These are phyloP conservation scores for Onychorhynchus coronatus DNA, from an alignment of 2,113 vertebrate genomes.

Conservation along the genomic window DNA sequence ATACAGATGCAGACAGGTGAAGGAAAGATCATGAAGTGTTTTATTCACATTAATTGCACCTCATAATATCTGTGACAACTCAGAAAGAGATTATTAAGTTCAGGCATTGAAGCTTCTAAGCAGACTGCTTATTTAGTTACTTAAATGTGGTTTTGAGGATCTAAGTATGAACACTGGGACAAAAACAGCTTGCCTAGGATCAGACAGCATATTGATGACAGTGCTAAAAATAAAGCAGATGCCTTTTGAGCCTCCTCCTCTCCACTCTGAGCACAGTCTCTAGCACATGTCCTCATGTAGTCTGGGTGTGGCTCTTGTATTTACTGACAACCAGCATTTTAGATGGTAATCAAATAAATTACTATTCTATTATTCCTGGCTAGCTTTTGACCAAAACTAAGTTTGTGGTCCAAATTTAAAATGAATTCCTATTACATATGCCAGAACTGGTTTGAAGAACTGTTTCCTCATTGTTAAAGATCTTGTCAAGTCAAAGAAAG, in stretches of 20 bases:
- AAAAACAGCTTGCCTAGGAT: not conserved
- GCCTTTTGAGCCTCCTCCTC: not conserved
- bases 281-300: not conserved
- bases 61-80: not conserved
- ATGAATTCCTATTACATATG: not conserved
- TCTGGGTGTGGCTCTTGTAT: not conserved
- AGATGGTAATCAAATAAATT: not conserved
- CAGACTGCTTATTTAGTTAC: constrained; percentile 14
- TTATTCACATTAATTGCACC: constrained; percentile 11
- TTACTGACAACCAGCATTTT: not conserved
- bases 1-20: constrained; percentile 19
- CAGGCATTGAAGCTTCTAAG: not conserved
- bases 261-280: not conserved
- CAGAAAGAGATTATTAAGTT: not conserved
- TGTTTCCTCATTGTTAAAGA: not conserved
- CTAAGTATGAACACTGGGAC: not conserved
- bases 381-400: not conserved
- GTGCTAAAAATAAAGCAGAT: not conserved
- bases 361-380: not conserved
- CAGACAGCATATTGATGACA: not conserved
- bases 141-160: not conserved
- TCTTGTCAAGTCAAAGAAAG: not conserved
- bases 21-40: not conserved
- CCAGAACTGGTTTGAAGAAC: not conserved
- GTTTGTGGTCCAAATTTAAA: not conserved